A percentile compares a stretch with the other conserved stretches of the same genome.
These are phyloP conservation scores for Condylura cristata DNA, from an alignment of 2,113 vertebrate genomes.

Conservation along the genomic window DNA sequence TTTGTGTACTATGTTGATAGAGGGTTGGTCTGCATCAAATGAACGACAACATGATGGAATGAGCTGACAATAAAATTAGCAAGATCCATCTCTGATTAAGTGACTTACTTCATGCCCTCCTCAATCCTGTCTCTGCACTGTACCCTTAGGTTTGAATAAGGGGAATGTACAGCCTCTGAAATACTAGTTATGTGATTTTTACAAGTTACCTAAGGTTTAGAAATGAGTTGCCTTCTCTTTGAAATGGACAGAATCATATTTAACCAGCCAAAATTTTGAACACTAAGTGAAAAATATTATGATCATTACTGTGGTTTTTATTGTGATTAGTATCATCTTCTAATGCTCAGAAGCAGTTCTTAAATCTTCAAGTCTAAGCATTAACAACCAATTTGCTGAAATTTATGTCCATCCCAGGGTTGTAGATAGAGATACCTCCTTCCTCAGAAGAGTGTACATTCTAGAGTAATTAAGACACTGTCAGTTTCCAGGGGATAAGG, in stretches of 20 bases:
- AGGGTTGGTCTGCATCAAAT: background rate
- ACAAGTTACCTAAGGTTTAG: background rate
- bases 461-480: background rate
- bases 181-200: background rate
- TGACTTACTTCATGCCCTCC: background rate
- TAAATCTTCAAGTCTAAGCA: background rate
- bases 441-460: background rate
- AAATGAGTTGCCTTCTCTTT: background rate
- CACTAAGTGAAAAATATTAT: background rate
- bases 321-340: background rate
- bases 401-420: background rate
- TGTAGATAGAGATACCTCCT: background rate
- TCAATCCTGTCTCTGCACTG: background rate
- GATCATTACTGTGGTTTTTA: background rate
- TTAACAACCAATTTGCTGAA: background rate
- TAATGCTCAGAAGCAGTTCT: background rate
- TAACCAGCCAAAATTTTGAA: background rate
- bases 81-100: background rate
- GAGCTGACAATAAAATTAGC: background rate
- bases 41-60: background rate
- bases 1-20: background rate
- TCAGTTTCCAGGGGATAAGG: background rate
- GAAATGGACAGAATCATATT: background rate
- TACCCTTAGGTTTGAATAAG: background rate
- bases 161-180: background rate